Evolutionary conservation across 2,888 invertebrate genomes (phyloP), one percentile per base, ranked within the genome.

Genomic region (Thumatha senex): DNA sequence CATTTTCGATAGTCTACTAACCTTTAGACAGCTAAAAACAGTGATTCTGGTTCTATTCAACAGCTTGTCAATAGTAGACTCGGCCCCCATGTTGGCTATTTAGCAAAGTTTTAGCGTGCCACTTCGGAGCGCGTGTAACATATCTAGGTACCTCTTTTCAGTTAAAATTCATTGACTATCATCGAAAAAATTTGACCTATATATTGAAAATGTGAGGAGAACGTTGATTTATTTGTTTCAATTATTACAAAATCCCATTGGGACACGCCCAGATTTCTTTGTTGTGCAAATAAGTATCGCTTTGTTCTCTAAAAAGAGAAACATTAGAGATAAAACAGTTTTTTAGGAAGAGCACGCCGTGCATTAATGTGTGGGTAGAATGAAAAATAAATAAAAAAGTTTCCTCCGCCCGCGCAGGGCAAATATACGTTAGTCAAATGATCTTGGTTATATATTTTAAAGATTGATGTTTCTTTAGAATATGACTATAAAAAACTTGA

Each of bases 371-470:
- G 35, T 44, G 14, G 36, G 35, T 24, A 31, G 24, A 24, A 12
- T 34, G 11, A 14, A 43, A 34, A 39, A 29, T 7, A 43, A 14
- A 29, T 13, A 39, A 49, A 29, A 36, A 24, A 42, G 29, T 24
- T 11, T 24, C 10, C 0, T 31, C 42, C 46, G 35, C 49, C 42
- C 12, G 41, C 34, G 31, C 36, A 39, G 41, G 38, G 35, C 36
- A 38, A 10, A 47, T 46, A 15, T 44, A 40, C 42, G 44, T 40
- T 49, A 47, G 40, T 30, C 38, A 33, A 46, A 44, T 38, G 34
- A 47, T 43, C 33, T 40, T 40, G 36, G 8, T 13, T 40, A 40
- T n/a, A n/a, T n/a, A n/a, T n/a, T n/a, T n/a, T n/a, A n/a, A n/a
- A n/a, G n/a, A n/a, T n/a, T n/a, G n/a, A n/a, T n/a, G n/a, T n/a